Evolutionary conservation across 1,140 invertebrate genomes (phyloP), one percentile per base, ranked within the genome.

Genomic region (Aradophagus sp.): DNA sequence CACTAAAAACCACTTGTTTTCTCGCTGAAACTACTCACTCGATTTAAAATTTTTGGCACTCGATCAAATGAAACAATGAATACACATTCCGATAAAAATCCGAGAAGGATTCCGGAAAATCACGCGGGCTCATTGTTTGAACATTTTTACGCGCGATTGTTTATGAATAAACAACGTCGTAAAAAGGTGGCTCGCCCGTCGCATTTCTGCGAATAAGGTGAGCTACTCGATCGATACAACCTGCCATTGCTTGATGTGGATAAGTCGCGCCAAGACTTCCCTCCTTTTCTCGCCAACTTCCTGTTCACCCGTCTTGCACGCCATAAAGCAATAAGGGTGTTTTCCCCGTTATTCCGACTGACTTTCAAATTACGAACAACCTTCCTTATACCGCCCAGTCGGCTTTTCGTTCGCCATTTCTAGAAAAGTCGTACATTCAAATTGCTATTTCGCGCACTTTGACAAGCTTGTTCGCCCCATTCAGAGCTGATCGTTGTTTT

Each of bases 141-240:
- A n/a, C n/a, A n/a, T 50, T 61, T 62, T 50, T 19, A 44, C n/a
- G 15, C 12, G 7, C 52, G 34, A 38, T 63, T 58, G 52, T 70
- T 70, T 56, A 59, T 71, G 52, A 63, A 65, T 53, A 65, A 71
- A 71, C 47, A 53, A 71, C 41, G 17, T n/a, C 32, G 41, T 35
- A 35, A 65, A 63, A 65, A 52, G 47, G 47, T 62, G 29, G 31
- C 16, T 29, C 75, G 73, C 62, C 69, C 66, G 73, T 77, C 75
- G 71, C 65, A 68, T 70, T 79, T 76, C 72, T 59, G 74, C 59
- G 70, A 79, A 78, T 69, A 74, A 77, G 48, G 32, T 26, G 52
- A 45, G 75, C 74, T 34, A 62, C 68, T 69, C 75, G 78, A 80
- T 80, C 78, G 79, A 80, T 80, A 74, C 38, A 53, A 71, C 52